Conservation (phyloP, 2,888 invertebrate genomes). For the Muscina levida region DNA sequence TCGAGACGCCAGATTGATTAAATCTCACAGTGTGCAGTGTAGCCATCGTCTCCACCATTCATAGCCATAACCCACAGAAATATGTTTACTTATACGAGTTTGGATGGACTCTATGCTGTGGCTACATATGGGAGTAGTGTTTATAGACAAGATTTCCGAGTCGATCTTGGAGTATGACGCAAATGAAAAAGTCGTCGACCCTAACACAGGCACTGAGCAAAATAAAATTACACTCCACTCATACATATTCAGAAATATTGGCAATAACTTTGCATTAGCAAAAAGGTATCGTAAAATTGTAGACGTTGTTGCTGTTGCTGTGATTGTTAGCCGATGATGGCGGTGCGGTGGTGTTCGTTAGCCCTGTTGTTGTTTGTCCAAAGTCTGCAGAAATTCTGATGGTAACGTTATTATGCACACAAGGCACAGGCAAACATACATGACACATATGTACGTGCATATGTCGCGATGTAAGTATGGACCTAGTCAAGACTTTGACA, state of each 20-base stretch:
- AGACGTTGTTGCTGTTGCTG: slow-evolving; percentile 29
- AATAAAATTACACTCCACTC: slow-evolving; percentile 27
- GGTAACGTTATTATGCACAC: slow-evolving; percentile 42
- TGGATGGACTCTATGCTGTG: not conserved
- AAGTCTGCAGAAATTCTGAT: slow-evolving; percentile 40
- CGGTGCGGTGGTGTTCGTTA: not conserved
- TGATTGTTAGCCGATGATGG: not conserved
- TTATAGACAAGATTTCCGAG: slow-evolving; percentile 35
- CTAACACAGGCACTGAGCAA: slow-evolving; percentile 38
- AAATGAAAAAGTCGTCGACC: slow-evolving; percentile 63
- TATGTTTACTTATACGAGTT: not conserved
- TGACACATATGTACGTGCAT: slow-evolving; percentile 31
- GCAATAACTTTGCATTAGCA: slow-evolving; percentile 36
- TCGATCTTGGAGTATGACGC: slow-evolving; percentile 58
- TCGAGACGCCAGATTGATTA: too few relatives aligned
- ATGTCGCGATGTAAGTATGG: too few relatives aligned
- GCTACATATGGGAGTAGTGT: slow-evolving; percentile 7
- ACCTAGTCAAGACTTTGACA: slow-evolving; percentile 55
- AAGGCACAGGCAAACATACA: too few relatives aligned
- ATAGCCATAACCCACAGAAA: slow-evolving; percentile 24
- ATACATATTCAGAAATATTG: not conserved
- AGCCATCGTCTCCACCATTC: slow-evolving; percentile 11
- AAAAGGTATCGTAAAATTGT: slow-evolving; percentile 37
- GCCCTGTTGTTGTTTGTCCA: slow-evolving; percentile 33
- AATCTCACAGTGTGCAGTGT: too few relatives aligned